phyloP scores from a whole-genome alignment of 2,113 vertebrate species.

The Canis aureus region DNA sequence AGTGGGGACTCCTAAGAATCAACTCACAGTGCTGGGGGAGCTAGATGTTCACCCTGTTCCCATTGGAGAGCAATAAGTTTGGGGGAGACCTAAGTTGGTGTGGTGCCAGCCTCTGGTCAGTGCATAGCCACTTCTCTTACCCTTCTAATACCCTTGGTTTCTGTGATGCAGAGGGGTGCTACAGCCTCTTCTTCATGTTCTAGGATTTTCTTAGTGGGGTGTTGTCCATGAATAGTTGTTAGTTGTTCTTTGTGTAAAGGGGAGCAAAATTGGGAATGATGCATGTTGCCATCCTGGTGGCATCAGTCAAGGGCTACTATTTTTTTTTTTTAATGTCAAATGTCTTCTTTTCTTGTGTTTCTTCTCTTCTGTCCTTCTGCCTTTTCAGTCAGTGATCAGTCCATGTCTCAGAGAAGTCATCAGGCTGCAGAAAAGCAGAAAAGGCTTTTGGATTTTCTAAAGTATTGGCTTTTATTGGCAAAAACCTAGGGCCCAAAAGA shows the following conservation, averaged over 20 bases:
- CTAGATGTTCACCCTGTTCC: not conserved
- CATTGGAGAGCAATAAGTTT: rapidly evolving
- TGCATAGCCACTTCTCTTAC: not conserved
- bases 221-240: not conserved
- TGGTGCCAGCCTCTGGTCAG: not conserved
- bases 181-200: not conserved
- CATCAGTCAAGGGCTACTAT: not conserved
- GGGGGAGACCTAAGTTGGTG: not conserved
- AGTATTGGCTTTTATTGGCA: not conserved
- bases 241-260: not conserved
- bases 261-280: not conserved
- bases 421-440: not conserved
- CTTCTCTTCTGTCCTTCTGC: not conserved
- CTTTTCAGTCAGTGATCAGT: not conserved
- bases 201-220: not conserved
- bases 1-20: not conserved
- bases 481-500: not conserved
- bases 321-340: not conserved
- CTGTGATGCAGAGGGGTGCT: not conserved
- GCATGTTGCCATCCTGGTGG: not conserved
- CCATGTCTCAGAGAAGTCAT: not conserved
- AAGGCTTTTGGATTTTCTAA: not conserved
- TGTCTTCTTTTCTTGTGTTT: not conserved
- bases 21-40: not conserved
- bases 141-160: not conserved